Evolutionary conservation across 2,888 invertebrate species (phyloP).

Genomic region (Altica lythri): DNA sequence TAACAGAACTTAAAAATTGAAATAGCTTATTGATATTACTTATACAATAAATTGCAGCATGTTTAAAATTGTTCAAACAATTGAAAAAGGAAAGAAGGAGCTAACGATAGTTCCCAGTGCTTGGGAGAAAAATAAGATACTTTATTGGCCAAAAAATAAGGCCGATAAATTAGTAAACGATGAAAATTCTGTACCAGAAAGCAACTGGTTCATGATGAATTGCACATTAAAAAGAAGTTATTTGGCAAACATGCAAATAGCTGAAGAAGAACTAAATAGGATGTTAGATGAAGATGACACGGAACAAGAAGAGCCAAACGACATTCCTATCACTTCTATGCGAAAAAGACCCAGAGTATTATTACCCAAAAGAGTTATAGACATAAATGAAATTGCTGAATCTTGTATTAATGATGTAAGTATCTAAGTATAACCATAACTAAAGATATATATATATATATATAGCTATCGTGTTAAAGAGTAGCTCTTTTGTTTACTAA

Average conservation of each 20-base stretch:
- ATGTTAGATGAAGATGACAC: conserved; percentile 6
- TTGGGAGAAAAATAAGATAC: conserved; percentile 16
- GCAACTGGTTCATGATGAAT: conserved; percentile 2
- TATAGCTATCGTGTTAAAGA: no score
- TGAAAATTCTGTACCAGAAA: conserved; percentile 8
- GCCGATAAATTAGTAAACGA: conserved; percentile 11
- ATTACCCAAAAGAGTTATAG: no score
- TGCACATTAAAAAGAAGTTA: conserved; percentile 11
- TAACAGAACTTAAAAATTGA: no score
- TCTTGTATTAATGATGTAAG: no score
- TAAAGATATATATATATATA: no score
- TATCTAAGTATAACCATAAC: no score
- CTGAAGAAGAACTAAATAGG: conserved; percentile 4
- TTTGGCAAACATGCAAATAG: neutral
- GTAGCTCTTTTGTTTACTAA: no score
- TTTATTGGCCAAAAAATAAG: conserved; percentile 20
- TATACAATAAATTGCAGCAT: no score
- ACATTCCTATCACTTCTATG: no score
- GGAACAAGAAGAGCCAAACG: conserved; percentile 2
- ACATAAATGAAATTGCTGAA: no score
- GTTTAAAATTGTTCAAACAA: conserved; percentile 14
- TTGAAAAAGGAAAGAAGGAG: conserved; percentile 19
- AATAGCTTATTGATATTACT: no score
- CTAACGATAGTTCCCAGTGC: conserved; percentile 19
- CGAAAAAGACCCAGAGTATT: no score